phyloP scores from a whole-genome alignment of 1,140 invertebrate species.

The Hydropsyche tenuis region DNA sequence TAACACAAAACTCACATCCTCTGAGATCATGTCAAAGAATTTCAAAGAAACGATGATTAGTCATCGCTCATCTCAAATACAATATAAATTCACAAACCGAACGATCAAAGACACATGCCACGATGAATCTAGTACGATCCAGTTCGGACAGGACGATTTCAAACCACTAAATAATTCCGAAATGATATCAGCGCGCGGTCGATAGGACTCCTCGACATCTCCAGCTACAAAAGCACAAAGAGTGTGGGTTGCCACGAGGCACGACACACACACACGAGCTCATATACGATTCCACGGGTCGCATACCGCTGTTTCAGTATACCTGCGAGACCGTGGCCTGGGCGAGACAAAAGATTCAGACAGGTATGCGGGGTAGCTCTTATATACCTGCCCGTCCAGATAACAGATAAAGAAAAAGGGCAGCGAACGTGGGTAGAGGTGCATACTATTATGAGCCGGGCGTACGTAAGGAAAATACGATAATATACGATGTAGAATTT shows the following conservation, averaged over 20 bases:
- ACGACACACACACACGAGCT: not conserved
- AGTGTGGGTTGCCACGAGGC: not conserved
- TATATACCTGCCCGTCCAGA: conserved; percentile 22
- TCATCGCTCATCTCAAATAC: too few species aligned
- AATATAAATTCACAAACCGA: too few species aligned
- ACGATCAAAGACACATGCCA: too few species aligned
- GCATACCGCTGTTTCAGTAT: conserved; percentile 15
- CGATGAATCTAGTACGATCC: too few species aligned
- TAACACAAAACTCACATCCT: too few species aligned
- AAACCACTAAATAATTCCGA: too few species aligned
- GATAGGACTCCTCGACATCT: not conserved
- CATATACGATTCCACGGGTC: not conserved
- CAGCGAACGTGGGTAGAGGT: not conserved
- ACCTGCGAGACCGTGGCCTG: conserved; percentile 16
- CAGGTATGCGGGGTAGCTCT: conserved; percentile 34
- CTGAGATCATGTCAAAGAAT: too few species aligned
- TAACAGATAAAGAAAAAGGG: conserved; percentile 33
- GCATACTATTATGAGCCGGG: not conserved
- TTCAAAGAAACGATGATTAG: too few species aligned
- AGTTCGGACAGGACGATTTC: too few species aligned
- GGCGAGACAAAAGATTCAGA: conserved; percentile 24
- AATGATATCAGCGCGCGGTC: too few species aligned
- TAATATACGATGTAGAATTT: too few species aligned
- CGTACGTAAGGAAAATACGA: too few species aligned
- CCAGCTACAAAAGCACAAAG: not conserved